Percentiles rank a stretch among this genome's conserved stretches.
phyloP scores from a whole-genome alignment of 2,113 vertebrate species.

The Crotalus helleri region DNA sequence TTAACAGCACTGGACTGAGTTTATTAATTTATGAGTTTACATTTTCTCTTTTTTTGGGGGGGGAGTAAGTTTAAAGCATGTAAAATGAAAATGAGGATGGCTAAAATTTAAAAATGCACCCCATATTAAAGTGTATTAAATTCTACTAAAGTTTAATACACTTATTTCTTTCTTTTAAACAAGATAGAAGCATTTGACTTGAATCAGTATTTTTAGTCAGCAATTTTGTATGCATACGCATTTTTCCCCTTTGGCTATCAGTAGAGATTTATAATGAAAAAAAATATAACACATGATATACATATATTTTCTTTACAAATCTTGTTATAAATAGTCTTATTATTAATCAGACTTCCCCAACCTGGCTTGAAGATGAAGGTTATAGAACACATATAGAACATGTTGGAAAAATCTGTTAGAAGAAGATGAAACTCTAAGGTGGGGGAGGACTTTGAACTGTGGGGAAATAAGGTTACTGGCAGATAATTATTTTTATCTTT shows the following conservation, averaged over 20 bases:
- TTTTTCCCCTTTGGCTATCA: background rate
- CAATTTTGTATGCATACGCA: background rate
- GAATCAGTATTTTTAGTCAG: background rate
- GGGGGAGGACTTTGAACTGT: background rate
- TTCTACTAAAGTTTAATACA: background rate
- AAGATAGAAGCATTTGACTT: background rate
- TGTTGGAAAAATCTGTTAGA: background rate
- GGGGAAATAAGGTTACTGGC: background rate
- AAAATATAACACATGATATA: background rate
- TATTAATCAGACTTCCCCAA: background rate
- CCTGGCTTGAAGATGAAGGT: background rate
- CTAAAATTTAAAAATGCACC: background rate
- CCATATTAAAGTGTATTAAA: background rate
- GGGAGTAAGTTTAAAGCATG: background rate
- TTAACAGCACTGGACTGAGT: background rate
- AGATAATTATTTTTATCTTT: background rate
- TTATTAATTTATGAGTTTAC: background rate
- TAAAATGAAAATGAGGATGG: background rate
- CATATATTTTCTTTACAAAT: background rate
- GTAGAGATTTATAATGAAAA: background rate
- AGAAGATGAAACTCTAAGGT: background rate
- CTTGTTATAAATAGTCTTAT: background rate
- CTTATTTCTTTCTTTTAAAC: background rate
- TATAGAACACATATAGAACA: background rate
- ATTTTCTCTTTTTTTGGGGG: too few species aligned